Base-by-base conservation (phyloP, 2,888 invertebrate species). In the Drosophila paranaensis region DNA sequence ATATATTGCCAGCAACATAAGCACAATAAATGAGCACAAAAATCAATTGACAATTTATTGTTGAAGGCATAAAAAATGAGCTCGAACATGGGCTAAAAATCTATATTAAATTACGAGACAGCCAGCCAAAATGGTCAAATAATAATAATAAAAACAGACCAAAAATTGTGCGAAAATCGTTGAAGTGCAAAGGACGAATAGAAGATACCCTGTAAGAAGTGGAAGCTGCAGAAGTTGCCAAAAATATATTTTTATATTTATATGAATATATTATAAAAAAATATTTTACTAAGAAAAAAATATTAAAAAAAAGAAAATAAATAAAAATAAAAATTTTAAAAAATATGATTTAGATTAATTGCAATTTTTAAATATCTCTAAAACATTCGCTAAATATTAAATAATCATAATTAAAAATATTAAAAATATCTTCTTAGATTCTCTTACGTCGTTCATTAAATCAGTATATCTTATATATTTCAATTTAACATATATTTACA, bases 21-120 rank as follows among this genome's bases (percentile, higher is more conserved):
- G 74, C 74, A 64, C 71, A 77, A 80, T 70, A 77, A 81, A 81
- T 79, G 89, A 85, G 79, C 76, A 67, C 88, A 85, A 88, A 85
- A 86, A 86, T 86, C 86, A 86, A 86, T 86, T 89, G 86, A 81
- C 89, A 86, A 86, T 86, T 86, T 89, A 86, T 89, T 89, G 85
- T 85, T 81, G 65, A 71, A 73, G 70, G 71, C 79, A 85, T 88
- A 82, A 85, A 82, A 89, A 88, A 81, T 71, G 70, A 67, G 46
- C 51, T 16, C 39, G 54, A 39, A 60, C 37, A 35, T 55, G 55
- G 42, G 20, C 58, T 61, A 70, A 74, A 74, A 89, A 89, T 89
- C 88, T 89, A 82, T 89, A 86, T 86, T 86, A 84, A 89, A 78
- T 86, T 82, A 86, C 88, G 72, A 77, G 66, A 43, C 67, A 72